Percentiles rank a stretch among this genome's conserved stretches.
Evolutionary conservation across 1,140 invertebrate genomes (phyloP).

Genomic region (Odontomachus brunneus): DNA sequence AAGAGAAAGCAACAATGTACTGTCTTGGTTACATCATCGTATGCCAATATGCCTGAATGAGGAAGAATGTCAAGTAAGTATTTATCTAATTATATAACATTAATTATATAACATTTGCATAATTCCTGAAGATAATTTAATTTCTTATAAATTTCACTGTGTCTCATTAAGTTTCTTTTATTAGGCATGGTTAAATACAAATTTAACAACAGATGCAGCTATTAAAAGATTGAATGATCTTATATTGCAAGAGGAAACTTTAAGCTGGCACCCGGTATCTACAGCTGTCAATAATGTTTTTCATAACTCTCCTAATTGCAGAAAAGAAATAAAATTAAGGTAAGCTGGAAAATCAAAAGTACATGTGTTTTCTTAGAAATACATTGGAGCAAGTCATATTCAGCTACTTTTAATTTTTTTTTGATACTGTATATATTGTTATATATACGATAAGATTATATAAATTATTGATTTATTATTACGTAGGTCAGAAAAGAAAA

Average conservation of each 20-base stretch:
- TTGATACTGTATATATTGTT: too few relatives aligned
- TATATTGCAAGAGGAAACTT: constrained; percentile 77
- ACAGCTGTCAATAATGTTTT: constrained; percentile 90
- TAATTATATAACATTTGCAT: constrained; percentile 39
- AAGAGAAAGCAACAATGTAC: constrained; percentile 89
- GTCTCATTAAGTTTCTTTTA: constrained; percentile 65
- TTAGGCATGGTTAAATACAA: constrained; percentile 90
- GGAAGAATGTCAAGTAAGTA: constrained; percentile 87
- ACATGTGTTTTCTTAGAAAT: not conserved
- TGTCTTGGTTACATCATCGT: constrained; percentile 92
- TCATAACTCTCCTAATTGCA: constrained; percentile 90
- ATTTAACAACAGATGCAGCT: constrained; percentile 82
- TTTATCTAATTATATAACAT: constrained; percentile 10
- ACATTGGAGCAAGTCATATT: not conserved
- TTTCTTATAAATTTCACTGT: constrained; percentile 29
- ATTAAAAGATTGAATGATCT: constrained; percentile 65
- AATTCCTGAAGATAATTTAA: constrained; percentile 6
- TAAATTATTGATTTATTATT: constrained; percentile 74
- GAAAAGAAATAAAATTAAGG: constrained; percentile 84
- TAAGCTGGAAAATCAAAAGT: constrained; percentile 30
- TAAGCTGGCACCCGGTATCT: constrained; percentile 90
- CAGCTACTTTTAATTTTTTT: not conserved
- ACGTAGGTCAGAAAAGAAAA: constrained; percentile 71
- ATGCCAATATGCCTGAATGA: constrained; percentile 92
- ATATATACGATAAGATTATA: not conserved